Percentiles rank a stretch among this genome's conserved stretches.
Evolutionary conservation across 2,113 vertebrate genomes (phyloP).

Genomic region (Oreochromis tanganicae): DNA sequence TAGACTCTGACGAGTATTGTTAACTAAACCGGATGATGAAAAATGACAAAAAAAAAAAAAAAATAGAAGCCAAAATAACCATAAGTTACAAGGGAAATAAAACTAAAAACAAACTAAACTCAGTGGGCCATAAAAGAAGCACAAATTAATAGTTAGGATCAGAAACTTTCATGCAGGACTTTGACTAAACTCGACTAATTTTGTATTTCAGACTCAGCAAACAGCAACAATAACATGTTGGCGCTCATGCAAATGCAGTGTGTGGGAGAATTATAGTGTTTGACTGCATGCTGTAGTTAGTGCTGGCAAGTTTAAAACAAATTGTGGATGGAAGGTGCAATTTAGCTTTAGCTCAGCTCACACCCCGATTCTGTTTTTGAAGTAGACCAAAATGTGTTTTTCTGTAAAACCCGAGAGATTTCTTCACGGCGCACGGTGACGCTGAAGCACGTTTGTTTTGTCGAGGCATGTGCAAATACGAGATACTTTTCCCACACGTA

Average conservation of each 20-base stretch:
- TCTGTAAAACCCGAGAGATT: not conserved
- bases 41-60: not conserved
- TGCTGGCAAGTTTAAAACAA: not conserved
- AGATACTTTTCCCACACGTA: constrained; percentile 25
- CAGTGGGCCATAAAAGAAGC: not conserved
- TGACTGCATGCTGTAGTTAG: not conserved
- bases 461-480: not conserved
- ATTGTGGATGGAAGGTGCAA: not conserved
- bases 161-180: not conserved
- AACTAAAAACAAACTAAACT: not conserved
- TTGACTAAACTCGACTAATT: not conserved
- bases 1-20: not conserved
- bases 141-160: not conserved
- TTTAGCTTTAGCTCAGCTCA: not conserved
- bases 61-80: not conserved
- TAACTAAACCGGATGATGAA: not conserved
- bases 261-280: not conserved
- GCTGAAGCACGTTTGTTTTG: not conserved
- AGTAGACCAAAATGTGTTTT: not conserved
- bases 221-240: not conserved
- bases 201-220: not conserved
- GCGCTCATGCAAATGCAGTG: not conserved
- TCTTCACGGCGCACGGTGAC: not conserved
- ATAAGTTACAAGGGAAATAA: not conserved
- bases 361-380: not conserved